These are phyloP conservation scores for Cordilura impudica DNA, from an alignment of 2,888 invertebrate genomes.

Conservation along the genomic window DNA sequence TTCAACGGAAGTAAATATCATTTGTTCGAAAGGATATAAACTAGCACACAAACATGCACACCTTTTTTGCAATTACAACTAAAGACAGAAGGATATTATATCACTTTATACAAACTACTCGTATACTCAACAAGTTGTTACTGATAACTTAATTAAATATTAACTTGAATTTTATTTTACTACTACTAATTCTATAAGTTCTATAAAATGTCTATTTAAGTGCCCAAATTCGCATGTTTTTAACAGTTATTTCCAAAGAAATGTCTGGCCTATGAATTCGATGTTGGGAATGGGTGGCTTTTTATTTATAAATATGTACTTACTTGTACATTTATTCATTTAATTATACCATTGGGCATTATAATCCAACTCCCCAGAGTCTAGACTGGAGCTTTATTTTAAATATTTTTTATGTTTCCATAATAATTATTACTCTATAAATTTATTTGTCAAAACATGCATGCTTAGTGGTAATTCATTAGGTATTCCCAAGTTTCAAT, in stretches of 20 bases:
- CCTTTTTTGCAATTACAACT: no score
- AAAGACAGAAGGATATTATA: background rate
- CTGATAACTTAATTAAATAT: background rate
- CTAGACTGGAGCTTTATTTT: constrained; percentile 33
- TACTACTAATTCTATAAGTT: no score
- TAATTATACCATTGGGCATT: constrained; percentile 44
- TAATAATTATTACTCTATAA: background rate
- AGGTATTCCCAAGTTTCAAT: background rate
- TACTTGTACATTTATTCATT: constrained; percentile 3
- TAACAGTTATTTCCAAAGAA: background rate
- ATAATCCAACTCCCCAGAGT: constrained; percentile 46
- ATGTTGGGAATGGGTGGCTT: background rate
- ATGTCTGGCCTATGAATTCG: background rate
- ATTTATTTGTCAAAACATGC: constrained; percentile 6
- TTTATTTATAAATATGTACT: no score
- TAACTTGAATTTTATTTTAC: background rate
- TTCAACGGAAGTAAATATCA: constrained; percentile 37
- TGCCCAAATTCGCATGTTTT: background rate
- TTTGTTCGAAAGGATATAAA: background rate
- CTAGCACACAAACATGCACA: background rate
- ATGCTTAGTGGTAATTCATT: background rate
- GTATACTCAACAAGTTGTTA: constrained; percentile 7
- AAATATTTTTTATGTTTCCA: background rate
- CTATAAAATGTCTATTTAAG: no score
- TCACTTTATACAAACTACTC: background rate